Base-by-base conservation (phyloP, 2,888 invertebrate genomes). In the Epiblema foenella region DNA sequence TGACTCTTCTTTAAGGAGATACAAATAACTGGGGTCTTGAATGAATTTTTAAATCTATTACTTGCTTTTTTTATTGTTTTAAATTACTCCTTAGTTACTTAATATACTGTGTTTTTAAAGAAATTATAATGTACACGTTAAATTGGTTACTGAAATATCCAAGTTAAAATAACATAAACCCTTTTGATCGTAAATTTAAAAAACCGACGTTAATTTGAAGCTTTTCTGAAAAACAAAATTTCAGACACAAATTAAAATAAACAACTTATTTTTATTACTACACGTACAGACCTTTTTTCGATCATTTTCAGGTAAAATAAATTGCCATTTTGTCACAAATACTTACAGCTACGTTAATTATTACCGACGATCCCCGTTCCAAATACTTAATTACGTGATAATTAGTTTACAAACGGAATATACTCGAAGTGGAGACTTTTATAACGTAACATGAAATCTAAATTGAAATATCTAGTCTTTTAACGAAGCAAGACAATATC, bases 1-100 rank as follows among this genome's bases (percentile, higher is more conserved):
- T 86, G 85, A 86, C 82, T 85, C 78, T 79, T 82, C 83, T 87
- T 87, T 85, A 60, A 85, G 85, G 85, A 81, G 85, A 85, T 86
- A 88, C 87, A 87, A 88, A 87, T 87, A 89, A 86, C 81, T 80
- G 81, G 83, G 85, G 81, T 82, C 82, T 75, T 75, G 77, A 81
- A 80, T 82, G 83, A 82, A 85, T 82, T 81, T 54, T 65, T 65
- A 46, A 29, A 65, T 29, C 12, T 15, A n/a, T 11, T 63, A 18
- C 20, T 37, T 60, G 46, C 1, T 12, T 8, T 39, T 20, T 20
- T 58, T 2, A 54, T 33, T 33, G 9, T 33, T 33, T 33, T 33
- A 33, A 33, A 33, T 24, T 24, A 3, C 24, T 24, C 24, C 24
- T 24, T 24, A 24, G 4, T 24, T 24, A 24, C 24, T n/a, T 24